phyloP scores from a whole-genome alignment of 92 coral and sea anemone species.

The Paramuricea clavata region DNA sequence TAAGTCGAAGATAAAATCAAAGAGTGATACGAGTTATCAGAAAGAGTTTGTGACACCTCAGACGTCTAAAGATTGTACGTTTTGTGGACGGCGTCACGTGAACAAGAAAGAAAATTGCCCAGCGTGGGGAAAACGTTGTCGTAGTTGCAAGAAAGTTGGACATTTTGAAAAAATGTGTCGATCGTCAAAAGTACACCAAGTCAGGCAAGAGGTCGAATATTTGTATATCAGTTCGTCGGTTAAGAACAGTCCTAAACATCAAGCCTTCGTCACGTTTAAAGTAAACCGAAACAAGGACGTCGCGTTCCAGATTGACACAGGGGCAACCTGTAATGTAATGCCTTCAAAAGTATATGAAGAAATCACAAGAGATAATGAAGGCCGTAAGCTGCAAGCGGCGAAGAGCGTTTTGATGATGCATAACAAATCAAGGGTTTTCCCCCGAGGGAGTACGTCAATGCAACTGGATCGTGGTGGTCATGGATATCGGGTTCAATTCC shows the following conservation, averaged over 20 bases:
- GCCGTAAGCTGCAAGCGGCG: constrained; percentile 32
- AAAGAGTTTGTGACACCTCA: no score
- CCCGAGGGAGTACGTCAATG: not conserved
- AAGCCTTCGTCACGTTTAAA: constrained; percentile 41
- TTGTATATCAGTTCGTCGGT: not conserved
- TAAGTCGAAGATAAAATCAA: no score
- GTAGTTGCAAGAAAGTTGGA: constrained; percentile 55
- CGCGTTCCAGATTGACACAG: constrained; percentile 43
- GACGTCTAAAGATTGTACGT: constrained; percentile 35
- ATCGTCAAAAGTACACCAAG: not conserved
- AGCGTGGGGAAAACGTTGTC: constrained; percentile 59
- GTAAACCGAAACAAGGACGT: constrained; percentile 27
- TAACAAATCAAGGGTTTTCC: constrained; percentile 35
- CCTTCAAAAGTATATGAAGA: constrained; percentile 19
- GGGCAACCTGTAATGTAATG: constrained; percentile 48
- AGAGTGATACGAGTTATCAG: not conserved
- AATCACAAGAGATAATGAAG: not conserved
- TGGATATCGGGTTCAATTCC: constrained; percentile 9
- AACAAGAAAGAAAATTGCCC: constrained; percentile 52
- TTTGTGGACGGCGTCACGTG: constrained; percentile 46
- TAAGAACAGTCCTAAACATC: not conserved
- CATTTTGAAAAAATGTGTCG: constrained; percentile 2
- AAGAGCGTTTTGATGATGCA: constrained; percentile 46
- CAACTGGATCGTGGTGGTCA: constrained; percentile 17
- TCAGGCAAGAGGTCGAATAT: not conserved